Evolutionary conservation across 2,888 invertebrate genomes (phyloP), one percentile per base, ranked within the genome.

Genomic region (Stenurella melanura): DNA sequence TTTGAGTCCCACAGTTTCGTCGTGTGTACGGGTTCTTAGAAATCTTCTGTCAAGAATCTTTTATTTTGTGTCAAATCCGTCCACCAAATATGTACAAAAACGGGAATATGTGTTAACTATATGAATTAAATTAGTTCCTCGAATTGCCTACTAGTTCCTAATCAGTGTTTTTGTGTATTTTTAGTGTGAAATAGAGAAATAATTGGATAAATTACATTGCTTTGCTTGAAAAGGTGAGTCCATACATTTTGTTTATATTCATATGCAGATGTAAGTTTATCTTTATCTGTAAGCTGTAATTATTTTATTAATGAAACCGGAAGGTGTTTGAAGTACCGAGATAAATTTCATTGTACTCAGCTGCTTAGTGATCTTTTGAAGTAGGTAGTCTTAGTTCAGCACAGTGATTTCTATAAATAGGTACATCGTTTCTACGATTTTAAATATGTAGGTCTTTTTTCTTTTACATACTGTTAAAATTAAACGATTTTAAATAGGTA

Each of bases 111-210:
- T 42, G n/a, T n/a, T 60, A 38, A 70, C 58, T 60, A 21, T 38
- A 70, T 70, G 70, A 70, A 70, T 70, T 70, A 70, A 70, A 70
- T 70, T 70, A 60, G 70, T 60, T 70, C 42, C 58, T 42, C 58
- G 26, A 21, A 42, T 70, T 70, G 70, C 60, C 60, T 60, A 58
- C 21, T 70, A 70, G 70, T 70, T 70, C 58, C 38, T 60, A 70
- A 70, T 38, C 57, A 70, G 70, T 70, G 70, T 60, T 70, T 15
- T 70, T 70, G 70, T 70, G 70, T 60, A 70, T 60, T 38, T 70
- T 70, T 60, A 70, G 60, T 70, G 70, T 70, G 60, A 34, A 70
- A 50, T 21, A 58, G 17, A 70, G 70, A 70, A 60, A n/a, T 70
- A 69, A 38, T 70, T 60, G 70, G 70, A 70, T 70, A 69, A 50